Conservation (phyloP, 2,797 vertebrate species). For the Limnodromus scolopaceus region DNA sequence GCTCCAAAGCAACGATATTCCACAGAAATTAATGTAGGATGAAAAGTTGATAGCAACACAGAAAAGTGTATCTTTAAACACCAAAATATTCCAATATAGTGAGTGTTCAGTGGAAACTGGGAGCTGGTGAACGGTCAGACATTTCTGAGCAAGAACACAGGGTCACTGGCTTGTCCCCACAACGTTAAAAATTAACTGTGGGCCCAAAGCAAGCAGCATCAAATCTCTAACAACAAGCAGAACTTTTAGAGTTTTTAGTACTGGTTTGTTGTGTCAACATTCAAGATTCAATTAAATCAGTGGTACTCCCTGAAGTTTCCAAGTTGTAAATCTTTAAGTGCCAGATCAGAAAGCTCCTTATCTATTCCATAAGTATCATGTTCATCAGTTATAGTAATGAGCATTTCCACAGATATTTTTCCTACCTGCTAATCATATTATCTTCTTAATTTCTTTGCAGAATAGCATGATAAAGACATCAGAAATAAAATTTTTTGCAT, state of each 20-base stretch:
- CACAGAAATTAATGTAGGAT: neutral
- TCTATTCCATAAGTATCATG: neutral
- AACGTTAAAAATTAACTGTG: constrained; percentile 46
- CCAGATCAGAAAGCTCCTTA: constrained; percentile 27
- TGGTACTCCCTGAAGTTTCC: neutral
- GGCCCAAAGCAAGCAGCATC: neutral
- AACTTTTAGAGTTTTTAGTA: neutral
- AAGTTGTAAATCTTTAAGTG: neutral
- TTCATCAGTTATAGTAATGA: neutral
- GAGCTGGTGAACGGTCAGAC: neutral
- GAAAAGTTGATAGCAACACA: neutral
- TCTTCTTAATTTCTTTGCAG: constrained; percentile 10
- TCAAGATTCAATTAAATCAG: neutral
- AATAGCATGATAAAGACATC: neutral
- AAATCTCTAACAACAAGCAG: neutral
- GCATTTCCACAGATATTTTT: neutral
- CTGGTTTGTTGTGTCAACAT: neutral
- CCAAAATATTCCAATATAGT: neutral
- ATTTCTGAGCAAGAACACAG: constrained; percentile 34
- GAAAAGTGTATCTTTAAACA: neutral
- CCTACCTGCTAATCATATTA: neutral
- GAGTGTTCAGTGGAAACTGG: neutral
- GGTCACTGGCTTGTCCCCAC: neutral
- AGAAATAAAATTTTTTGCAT: neutral
- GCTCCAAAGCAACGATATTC: neutral